Evolutionary conservation across 2,797 vertebrate species (phyloP), one percentile per base, ranked within the genome.

Genomic region (Spea hammondii): DNA sequence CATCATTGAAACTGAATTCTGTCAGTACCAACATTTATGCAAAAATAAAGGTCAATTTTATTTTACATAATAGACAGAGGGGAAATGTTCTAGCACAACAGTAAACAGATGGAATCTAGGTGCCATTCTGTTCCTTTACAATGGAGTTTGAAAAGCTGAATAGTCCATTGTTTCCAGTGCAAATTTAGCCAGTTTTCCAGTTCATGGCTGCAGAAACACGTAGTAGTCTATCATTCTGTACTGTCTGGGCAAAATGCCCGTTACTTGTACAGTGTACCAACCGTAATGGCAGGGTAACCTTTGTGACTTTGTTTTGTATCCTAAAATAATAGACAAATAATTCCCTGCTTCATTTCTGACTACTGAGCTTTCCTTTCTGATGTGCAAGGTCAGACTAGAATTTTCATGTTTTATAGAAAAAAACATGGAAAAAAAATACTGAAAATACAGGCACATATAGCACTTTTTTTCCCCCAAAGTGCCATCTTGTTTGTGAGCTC

Each of bases 101-200:
- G 12, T 72, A 72, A 72, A 48, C 55, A 72, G 47, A 10, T 13
- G 32, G 14, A 8, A 62, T 60, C 55, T 8, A 7, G 49, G 57
- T 14, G 45, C 48, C 11, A 49, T 59, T 17, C 48, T 44, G 10
- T 64, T 17, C 32, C 17, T 32, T 7, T 32, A 4, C n/a, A 64
- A 7, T 6, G n/a, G 60, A 64, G 17, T 2, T 64, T 64, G 14
- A 64, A 17, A 6, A 64, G 60, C 6, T 64, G 17, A 17, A 64
- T 64, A 17, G 60, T 32, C n/a, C 10, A 17, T 64, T 64, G 60
- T 64, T 3, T 32, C 32, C 32, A 32, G 32, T 32, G 57, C 71
- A 73, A 17, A 72, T 72, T 54, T 76, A 65, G 54, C 51, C 65
- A 57, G 50, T 8, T 67, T 74, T 76, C 6, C n/a, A 59, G 65